Evolutionary conservation across 2,888 invertebrate genomes (phyloP), one percentile per base, ranked within the genome.

Genomic region (Epiblema foenella): DNA sequence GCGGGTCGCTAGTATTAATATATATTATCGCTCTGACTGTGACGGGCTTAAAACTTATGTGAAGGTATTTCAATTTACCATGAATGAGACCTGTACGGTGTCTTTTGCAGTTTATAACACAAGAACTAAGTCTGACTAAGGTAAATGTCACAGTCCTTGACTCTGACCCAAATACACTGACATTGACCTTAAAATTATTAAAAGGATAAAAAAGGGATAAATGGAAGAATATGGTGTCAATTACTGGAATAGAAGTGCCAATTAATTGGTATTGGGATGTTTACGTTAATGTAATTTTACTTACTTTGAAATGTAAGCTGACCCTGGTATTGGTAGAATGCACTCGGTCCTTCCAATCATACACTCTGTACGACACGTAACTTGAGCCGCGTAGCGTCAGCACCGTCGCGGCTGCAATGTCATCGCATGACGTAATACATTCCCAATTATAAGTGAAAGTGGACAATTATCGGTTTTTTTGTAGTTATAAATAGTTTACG

Each of bases 301-400:
- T 86, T 93, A 96, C 96, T 95, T 97, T 97, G 89, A 98, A 98
- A 87, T 97, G 95, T 81, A 98, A 92, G 82, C 98, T 98, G 83
- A 98, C 97, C 80, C 97, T 94, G 74, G 97, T 98, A 57, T 96
- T 96, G 58, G 97, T 96, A 0, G 98, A 97, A 85, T 98, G 98
- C 15, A 98, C 97, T 71, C 97, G 95, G 86, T 98, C 97, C 87
- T 97, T 97, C 97, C 97, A 98, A 81, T 98, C 97, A 88, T 98
- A 98, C 60, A 98, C 97, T 71, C 98, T 95, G 89, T 98, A 98
- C 0, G 97, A 98, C 29, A 98, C 96, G 92, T 98, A 98, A 69
- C 98, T 98, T 56, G 98, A 98, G 0, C 98, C 98, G 74, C 97
- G 95, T 33, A 98, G 91, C 0, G 98, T 98, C 75, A 98, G 94